Evolutionary conservation across 2,888 invertebrate genomes (phyloP).

Genomic region (Ganaspis brasiliensis): DNA sequence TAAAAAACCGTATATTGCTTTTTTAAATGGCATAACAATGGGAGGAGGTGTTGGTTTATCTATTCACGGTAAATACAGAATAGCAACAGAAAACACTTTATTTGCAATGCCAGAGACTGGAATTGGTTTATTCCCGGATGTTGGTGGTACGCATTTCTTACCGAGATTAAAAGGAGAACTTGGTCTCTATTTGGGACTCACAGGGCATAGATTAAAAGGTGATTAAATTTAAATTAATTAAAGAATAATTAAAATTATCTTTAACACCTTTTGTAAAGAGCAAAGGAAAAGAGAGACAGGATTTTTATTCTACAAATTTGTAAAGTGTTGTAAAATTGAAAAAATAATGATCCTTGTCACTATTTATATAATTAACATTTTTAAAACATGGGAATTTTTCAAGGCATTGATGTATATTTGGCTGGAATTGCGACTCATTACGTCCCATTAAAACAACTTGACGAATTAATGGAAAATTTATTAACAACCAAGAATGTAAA

Average conservation of each 20-base stretch:
- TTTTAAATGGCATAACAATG: constrained; percentile 98
- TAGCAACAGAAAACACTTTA: constrained; percentile 95
- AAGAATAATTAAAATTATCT: not conserved
- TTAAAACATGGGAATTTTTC: constrained; percentile 39
- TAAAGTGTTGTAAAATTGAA: too few relatives aligned
- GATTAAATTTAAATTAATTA: constrained; percentile 24
- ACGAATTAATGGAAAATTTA: constrained; percentile 85
- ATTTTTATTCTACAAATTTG: too few relatives aligned
- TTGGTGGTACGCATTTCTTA: constrained; percentile 95
- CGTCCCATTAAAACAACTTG: constrained; percentile 85
- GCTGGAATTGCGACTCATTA: constrained; percentile 97
- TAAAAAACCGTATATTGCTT: constrained; percentile 93
- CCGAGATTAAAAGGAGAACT: constrained; percentile 92
- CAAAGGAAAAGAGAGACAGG: too few relatives aligned
- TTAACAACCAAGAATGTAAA: constrained; percentile 82
- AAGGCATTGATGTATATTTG: constrained; percentile 90
- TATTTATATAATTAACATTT: too few relatives aligned
- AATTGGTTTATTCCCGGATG: constrained; percentile 97
- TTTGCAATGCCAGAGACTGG: constrained; percentile 99
- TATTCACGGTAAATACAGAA: constrained; percentile 94
- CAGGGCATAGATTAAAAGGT: constrained; percentile 87
- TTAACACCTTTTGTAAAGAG: too few relatives aligned
- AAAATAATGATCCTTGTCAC: too few relatives aligned
- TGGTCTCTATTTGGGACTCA: constrained; percentile 94
- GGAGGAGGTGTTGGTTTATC: constrained; percentile 98